Percentiles rank a stretch among this genome's conserved stretches.
These are phyloP conservation scores for Trichonephila clavipes DNA, from an alignment of 1,140 invertebrate genomes.

Conservation along the genomic window DNA sequence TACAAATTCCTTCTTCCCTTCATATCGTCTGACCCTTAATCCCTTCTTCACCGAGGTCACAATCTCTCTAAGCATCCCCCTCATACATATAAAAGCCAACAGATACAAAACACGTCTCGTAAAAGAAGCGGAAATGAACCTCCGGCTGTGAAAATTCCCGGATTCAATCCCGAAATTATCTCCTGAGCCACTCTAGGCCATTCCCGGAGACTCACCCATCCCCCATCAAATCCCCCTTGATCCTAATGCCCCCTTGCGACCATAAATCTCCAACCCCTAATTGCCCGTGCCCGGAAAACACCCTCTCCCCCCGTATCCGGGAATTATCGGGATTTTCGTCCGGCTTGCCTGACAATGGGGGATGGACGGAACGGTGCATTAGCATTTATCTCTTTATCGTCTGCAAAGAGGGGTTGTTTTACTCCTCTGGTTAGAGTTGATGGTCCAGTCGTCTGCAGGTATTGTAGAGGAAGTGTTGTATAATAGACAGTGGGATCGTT, in stretches of 20 bases:
- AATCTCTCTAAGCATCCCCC: slow-evolving; percentile 19
- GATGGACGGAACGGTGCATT: not conserved
- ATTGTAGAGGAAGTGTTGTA: not conserved
- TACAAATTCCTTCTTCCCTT: not conserved
- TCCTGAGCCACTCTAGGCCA: not conserved
- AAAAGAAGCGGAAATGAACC: slow-evolving; percentile 40
- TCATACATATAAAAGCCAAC: slow-evolving; percentile 12
- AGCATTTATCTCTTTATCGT: slow-evolving; percentile 11
- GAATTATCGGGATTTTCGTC: slow-evolving; percentile 37
- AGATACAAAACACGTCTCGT: slow-evolving; percentile 30
- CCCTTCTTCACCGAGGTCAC: not conserved
- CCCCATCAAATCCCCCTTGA: slow-evolving; percentile 47
- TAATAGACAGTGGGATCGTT: no score
- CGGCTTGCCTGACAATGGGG: slow-evolving; percentile 32
- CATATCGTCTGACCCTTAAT: slow-evolving; percentile 27
- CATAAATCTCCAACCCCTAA: slow-evolving; percentile 62
- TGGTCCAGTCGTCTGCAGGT: not conserved
- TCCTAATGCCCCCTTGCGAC: slow-evolving; percentile 42
- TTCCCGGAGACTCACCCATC: not conserved
- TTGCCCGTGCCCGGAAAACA: slow-evolving; percentile 49
- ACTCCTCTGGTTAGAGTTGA: not conserved
- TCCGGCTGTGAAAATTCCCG: slow-evolving; percentile 20
- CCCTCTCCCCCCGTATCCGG: not conserved
- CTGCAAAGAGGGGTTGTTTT: not conserved
- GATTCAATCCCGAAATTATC: slow-evolving; percentile 47